Conservation (phyloP, 2,888 invertebrate genomes). For the Sminthurinus aureus region DNA sequence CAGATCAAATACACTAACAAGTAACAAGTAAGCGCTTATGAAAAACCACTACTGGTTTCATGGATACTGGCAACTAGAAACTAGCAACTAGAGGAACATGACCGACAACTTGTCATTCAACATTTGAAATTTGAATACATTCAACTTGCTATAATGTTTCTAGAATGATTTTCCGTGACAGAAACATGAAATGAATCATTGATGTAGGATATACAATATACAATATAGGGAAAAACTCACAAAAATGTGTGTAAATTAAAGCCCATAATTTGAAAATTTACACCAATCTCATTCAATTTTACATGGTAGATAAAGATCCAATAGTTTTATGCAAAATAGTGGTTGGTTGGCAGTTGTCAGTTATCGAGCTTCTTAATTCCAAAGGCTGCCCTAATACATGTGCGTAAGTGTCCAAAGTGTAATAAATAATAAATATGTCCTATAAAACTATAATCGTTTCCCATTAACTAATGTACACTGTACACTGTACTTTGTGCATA, state of each 20-base stretch:
- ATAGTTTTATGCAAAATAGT: too few relatives aligned
- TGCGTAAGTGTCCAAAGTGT: too few relatives aligned
- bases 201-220: not conserved
- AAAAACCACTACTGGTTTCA: not conserved
- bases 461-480: not conserved
- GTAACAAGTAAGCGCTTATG: not conserved
- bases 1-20: not conserved
- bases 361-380: too few relatives aligned
- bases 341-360: too few relatives aligned
- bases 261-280: conserved; percentile 21
- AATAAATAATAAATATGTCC: too few relatives aligned
- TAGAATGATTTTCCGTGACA: not conserved
- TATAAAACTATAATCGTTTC: not conserved
- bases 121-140: not conserved
- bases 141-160: not conserved
- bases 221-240: not conserved
- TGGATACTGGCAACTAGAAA: not conserved
- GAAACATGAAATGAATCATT: not conserved
- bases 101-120: not conserved
- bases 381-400: too few relatives aligned
- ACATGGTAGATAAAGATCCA: not conserved
- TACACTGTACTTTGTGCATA: too few relatives aligned
- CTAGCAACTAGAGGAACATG: too few relatives aligned
- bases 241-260: not conserved
- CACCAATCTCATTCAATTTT: conserved; percentile 23